Base-by-base conservation (phyloP, 2,888 invertebrate genomes). In the Balanococcus diminutus region DNA sequence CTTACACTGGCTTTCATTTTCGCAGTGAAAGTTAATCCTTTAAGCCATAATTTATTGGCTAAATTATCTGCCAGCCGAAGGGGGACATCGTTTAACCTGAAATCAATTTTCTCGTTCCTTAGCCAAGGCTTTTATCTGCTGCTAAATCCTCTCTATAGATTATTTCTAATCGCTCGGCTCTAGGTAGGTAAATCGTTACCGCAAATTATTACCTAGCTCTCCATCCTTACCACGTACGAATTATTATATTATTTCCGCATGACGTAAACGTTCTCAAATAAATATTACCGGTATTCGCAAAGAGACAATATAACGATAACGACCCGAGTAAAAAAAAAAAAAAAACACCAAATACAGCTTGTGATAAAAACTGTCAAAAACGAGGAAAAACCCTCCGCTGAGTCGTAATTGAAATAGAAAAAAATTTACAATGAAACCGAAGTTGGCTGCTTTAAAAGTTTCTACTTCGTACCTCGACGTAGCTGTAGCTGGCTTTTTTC, bases 41-140 rank as follows among this genome's bases (percentile, higher is more conserved):
- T 56, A 32, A 82, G 82, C 82, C 22, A 82, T 82, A 82, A 82
- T 82, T 82, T 82, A 82, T 82, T 51, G 82, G 82, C 51, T 56
- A 46, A 82, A 39, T 82, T 82, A 82, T 82, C 56, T 82, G 19
- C 19, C 16, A 79, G 36, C 75, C 28, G 14, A 79, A 79, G 36
- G n/a, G 67, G 75, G 75, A 79, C 75, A 79, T 32, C 75, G 36
- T 79, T 79, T 79, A 79, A 79, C 75, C 75, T 79, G 75, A 79
- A 79, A 79, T 79, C 75, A 79, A 79, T 79, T 79, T 79, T 79
- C 75, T 67, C 75, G 75, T 36, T 79, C 75, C 36, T 79, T 36
- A 79, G 75, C 28, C 16, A 2, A 31, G 67, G 28, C 11, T 11
- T 67, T 14, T 67, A 67, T 67, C 67, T 28, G 25, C 28, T 28